Base-by-base conservation (phyloP, 2,888 invertebrate genomes). In the Adelphocoris suturalis region DNA sequence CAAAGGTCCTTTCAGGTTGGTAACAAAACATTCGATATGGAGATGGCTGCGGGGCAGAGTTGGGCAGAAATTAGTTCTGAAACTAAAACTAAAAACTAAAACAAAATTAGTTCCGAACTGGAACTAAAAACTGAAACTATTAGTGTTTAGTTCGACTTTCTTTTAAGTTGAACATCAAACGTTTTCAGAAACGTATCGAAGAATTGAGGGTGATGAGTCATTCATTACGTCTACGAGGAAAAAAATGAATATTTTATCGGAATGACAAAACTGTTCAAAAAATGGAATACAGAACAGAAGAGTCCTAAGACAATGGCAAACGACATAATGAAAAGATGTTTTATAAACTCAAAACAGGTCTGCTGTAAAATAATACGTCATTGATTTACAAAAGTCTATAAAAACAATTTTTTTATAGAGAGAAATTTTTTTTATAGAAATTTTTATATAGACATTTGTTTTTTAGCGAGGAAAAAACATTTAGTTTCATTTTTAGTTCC, bases 1-100 rank as follows among this genome's bases (percentile, higher is more conserved):
- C 68, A 16, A 55, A 7, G 89, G 90, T n/a, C 86, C 90, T 23
- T 92, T 90, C 94, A 94, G 91, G 93, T 93, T 57, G 93, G 93
- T 94, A 94, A 47, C 7, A 91, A 90, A 80, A 90, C 82, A 19
- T 78, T 82, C 13, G 19, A 75, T 16, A 19, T 90, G 47, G 48
- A 48, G 48, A 48, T 13, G 7, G 48, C 9, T 13, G 13, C n/a
- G n/a, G n/a, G n/a, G n/a, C n/a, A n/a, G n/a, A n/a, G n/a, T n/a
- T n/a, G n/a, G n/a, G n/a, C n/a, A n/a, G n/a, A n/a, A n/a, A n/a
- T n/a, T n/a, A n/a, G n/a, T n/a, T n/a, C n/a, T n/a, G n/a, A n/a
- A n/a, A n/a, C n/a, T n/a, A n/a, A n/a, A n/a, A n/a, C n/a, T n/a
- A n/a, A n/a, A n/a, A n/a, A n/a, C n/a, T n/a, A n/a, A n/a, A n/a